phyloP scores from a whole-genome alignment of 2,888 invertebrate species.

The Lasioglossum calceatum region DNA sequence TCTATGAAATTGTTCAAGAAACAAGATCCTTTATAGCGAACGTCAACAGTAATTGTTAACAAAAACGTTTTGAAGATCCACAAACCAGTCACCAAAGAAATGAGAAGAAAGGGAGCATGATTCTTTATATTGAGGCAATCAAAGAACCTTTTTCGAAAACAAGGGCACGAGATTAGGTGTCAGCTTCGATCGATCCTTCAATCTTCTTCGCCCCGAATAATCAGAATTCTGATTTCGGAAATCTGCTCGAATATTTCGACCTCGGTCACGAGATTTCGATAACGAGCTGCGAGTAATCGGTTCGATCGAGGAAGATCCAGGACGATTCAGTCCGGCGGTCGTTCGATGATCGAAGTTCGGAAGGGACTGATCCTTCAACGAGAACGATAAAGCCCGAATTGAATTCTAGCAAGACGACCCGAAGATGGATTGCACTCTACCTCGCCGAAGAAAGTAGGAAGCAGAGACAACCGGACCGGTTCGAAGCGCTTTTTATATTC shows the following conservation, averaged over 20 bases:
- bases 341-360: slow-evolving; percentile 13
- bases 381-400: slow-evolving; percentile 17
- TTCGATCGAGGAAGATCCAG: neutral
- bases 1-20: neutral
- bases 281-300: neutral
- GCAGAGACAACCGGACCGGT: neutral
- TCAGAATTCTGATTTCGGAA: slow-evolving; percentile 13
- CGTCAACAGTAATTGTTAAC: neutral
- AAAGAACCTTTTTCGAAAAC: neutral
- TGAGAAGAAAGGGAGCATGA: neutral
- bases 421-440: slow-evolving; percentile 7
- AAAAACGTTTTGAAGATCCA: neutral
- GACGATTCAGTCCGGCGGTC: neutral
- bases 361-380: neutral
- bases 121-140: neutral
- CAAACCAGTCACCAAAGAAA: neutral
- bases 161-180: neutral
- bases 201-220: slow-evolving; percentile 15
- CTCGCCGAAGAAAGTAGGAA: neutral
- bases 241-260: slow-evolving; percentile 16
- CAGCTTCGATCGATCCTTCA: slow-evolving; percentile 20
- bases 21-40: too few relatives aligned
- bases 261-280: neutral
- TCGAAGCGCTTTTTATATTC: neutral
- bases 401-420: slow-evolving; percentile 2